Base-by-base conservation (phyloP, 2,888 invertebrate genomes). In the Toxonevra muliebris region DNA sequence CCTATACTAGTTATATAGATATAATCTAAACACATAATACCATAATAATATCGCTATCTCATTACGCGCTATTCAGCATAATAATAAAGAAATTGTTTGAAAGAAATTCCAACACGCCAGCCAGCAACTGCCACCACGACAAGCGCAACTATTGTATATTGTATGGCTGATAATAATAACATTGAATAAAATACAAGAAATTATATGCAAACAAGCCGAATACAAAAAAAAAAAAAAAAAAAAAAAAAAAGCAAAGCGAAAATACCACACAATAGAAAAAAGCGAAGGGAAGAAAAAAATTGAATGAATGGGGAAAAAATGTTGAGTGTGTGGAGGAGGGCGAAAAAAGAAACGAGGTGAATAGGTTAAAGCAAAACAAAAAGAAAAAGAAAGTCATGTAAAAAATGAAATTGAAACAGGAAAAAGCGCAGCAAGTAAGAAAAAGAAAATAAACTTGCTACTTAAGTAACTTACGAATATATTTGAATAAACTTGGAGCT, bases 11-110 rank as follows among this genome's bases (percentile, higher is more conserved):
- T 42, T 41, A 42, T 58, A 41, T 48, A 45, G 55, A 55, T 53
- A 60, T 65, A 60, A 65, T 58, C 65, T 65, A n/a, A 53, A 43
- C 13, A 65, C 20, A 65, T 60, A 60, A 60, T 45, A 54, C 17
- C 41, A 45, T 53, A 42, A 60, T 60, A 59, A 60, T 45, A 54
- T 40, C 41, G 54, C 59, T 52, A 60, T 60, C 65, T 60, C 60
- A 60, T 60, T 65, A 60, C 43, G 15, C 43, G 15, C 48, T n/a
- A 5, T 7, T n/a, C 48, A 17, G 20, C 30, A 45, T n/a, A n/a
- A n/a, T n/a, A n/a, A n/a, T n/a, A n/a, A n/a, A n/a, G n/a, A n/a
- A n/a, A n/a, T n/a, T n/a, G n/a, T 30, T 30, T 7, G 30, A 30
- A 30, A 30, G 30, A 30, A 30, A 30, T 30, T 30, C 30, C 30